phyloP scores from a whole-genome alignment of 2,888 invertebrate species.

The Apamea anceps region DNA sequence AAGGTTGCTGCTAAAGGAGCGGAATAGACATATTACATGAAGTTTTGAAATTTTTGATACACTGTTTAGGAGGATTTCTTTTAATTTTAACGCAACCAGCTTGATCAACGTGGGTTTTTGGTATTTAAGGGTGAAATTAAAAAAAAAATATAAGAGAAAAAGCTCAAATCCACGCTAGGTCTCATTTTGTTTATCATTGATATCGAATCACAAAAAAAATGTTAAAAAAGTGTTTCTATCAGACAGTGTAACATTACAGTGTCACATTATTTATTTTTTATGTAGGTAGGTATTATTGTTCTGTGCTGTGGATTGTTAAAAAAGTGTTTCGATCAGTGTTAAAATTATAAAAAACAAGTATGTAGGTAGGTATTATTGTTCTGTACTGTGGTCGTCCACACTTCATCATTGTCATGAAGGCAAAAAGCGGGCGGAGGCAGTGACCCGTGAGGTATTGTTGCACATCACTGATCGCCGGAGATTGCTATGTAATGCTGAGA shows the following conservation, averaged over 20 bases:
- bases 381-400: too few relatives aligned
- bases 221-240: neutral
- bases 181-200: neutral
- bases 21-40: neutral
- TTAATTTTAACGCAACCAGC: neutral
- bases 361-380: too few relatives aligned
- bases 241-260: neutral
- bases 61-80: neutral
- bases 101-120: neutral
- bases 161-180: neutral
- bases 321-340: too few relatives aligned
- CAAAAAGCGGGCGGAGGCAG: conserved; percentile 19
- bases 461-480: neutral
- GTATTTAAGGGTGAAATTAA: neutral
- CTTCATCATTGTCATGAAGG: neutral
- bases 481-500: neutral
- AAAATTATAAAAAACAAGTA: too few relatives aligned
- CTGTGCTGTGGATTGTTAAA: too few relatives aligned
- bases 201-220: neutral
- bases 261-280: too few relatives aligned
- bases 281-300: too few relatives aligned
- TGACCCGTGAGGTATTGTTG: neutral
- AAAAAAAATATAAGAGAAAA: neutral
- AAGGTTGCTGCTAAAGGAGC: neutral
- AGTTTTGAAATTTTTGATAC: neutral